phyloP scores from a whole-genome alignment of 2,888 invertebrate genomes.

The Blomia tropicalis region DNA sequence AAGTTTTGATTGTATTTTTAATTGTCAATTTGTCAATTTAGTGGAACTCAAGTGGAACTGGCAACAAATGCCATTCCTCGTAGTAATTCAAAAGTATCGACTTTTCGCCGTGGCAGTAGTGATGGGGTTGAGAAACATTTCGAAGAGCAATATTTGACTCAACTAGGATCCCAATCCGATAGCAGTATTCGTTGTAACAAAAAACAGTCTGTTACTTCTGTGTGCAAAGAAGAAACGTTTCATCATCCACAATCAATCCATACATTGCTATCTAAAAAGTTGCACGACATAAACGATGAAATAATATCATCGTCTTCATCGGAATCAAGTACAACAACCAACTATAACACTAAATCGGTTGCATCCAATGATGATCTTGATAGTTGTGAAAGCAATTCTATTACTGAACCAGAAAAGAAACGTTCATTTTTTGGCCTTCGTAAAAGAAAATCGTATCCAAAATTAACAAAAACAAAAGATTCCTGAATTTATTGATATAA shows the following conservation, averaged over 20 bases:
- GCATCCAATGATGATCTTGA: not conserved
- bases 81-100: too few relatives aligned
- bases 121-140: conserved; percentile 13
- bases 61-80: too few relatives aligned
- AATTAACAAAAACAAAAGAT: not conserved
- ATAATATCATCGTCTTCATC: not conserved
- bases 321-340: not conserved
- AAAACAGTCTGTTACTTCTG: not conserved
- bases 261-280: too few relatives aligned
- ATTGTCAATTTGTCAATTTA: not conserved
- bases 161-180: not conserved
- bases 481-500: not conserved
- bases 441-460: not conserved
- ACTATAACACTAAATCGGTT: not conserved
- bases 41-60: too few relatives aligned
- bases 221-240: too few relatives aligned
- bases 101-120: conserved; percentile 3
- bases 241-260: too few relatives aligned
- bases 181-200: not conserved
- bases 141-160: not conserved
- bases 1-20: not conserved
- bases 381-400: not conserved
- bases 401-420: not conserved
- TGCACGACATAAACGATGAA: not conserved
- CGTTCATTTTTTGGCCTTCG: not conserved